Evolutionary conservation across 2,113 vertebrate species (phyloP).

Genomic region (Microtus richardsoni): DNA sequence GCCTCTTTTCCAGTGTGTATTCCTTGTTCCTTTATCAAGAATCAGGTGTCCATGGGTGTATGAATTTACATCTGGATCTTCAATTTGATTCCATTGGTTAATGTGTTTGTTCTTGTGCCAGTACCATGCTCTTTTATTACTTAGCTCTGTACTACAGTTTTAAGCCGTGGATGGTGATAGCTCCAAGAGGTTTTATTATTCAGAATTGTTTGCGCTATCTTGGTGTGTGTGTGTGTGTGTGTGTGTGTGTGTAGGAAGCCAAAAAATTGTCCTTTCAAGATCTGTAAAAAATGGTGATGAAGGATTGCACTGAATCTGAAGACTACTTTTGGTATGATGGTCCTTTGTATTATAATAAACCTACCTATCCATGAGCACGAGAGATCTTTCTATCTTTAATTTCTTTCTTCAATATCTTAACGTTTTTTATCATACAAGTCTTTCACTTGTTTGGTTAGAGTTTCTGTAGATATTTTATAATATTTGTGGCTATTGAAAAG

Average conservation of each 20-base stretch:
- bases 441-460: neutral
- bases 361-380: neutral
- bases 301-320: too few species aligned
- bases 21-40: neutral
- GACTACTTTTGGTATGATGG: too few species aligned
- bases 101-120: neutral
- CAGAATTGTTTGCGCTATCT: neutral
- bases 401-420: neutral
- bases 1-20: too few species aligned
- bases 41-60: neutral
- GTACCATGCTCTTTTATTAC: neutral
- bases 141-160: neutral
- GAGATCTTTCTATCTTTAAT: neutral
- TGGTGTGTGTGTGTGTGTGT: too few species aligned
- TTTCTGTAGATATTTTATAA: neutral
- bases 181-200: neutral
- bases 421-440: neutral
- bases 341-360: too few species aligned
- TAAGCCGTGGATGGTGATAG: neutral
- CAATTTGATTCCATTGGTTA: too few species aligned
- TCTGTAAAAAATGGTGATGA: neutral
- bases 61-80: neutral
- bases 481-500: neutral
- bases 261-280: neutral
- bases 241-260: too few species aligned